Percentiles rank a stretch among this genome's conserved stretches.
Conservation (phyloP, 30 jellyfish, hydroid and myxozoan species). For the Aurelia aurita region DNA sequence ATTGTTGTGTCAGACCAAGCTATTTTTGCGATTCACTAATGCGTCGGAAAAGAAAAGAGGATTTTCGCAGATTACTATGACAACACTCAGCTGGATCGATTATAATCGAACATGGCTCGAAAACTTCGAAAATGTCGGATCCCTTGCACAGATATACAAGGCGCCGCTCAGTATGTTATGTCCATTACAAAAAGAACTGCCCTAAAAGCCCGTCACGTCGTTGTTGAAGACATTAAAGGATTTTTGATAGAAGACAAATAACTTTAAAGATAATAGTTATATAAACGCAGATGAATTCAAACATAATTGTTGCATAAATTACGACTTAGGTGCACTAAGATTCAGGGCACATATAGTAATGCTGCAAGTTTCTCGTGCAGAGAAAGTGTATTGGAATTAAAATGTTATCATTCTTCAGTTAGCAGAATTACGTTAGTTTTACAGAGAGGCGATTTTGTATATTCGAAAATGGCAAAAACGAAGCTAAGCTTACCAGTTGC, state of each 20-base stretch:
- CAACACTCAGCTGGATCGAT: constrained; percentile 13
- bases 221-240: not conserved
- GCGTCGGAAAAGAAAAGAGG: constrained; percentile 43
- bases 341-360: no score
- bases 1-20: not conserved
- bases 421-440: not conserved
- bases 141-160: constrained; percentile 31
- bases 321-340: no score
- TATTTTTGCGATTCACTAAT: constrained; percentile 45
- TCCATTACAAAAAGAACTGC: not conserved
- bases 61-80: constrained; percentile 47
- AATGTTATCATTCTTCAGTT: no score
- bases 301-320: no score
- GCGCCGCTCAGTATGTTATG: constrained; percentile 38
- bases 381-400: no score
- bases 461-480: no score
- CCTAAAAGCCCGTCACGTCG: not conserved
- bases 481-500: no score
- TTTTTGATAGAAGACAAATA: not conserved
- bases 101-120: not conserved
- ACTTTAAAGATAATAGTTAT: no score
- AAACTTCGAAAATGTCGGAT: constrained; percentile 47
- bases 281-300: not conserved
- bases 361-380: no score
- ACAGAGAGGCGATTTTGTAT: no score